Evolutionary conservation across 2,797 vertebrate species (phyloP), one percentile per base, ranked within the genome.

Genomic region (Danionella dracula): DNA sequence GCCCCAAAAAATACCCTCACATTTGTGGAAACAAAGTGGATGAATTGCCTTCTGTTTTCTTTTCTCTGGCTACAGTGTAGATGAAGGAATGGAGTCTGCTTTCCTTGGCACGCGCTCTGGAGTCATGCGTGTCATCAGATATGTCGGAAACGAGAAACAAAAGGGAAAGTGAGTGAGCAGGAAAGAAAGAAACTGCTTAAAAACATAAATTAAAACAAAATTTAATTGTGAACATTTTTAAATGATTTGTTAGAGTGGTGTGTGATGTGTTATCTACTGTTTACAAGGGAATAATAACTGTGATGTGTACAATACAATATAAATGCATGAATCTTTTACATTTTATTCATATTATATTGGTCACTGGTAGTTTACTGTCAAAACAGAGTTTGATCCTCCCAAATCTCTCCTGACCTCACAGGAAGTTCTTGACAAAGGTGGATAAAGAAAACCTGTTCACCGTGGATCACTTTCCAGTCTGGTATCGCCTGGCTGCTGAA

Each of bases 81-180:
- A 93, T 49, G 72, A 77, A 0, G 92, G 88, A 0, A 19, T 94
- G 0, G 93, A 97, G 78, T 76, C 91, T 4, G 96, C 91, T 0
- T 99, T 99, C 76, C 87, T 99, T 48, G 96, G 95, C 0, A 99
- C 95, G 3, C 90, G 93, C 1, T 84, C 95, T 0, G 96, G 95
- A 1, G 88, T 99, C 35, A 90, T 93, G 80, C 90, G 96, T 73
- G 78, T 84, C 40, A 70, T 65, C 54, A 83, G 92, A 70, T 97
- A 95, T 0, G 85, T 92, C 37, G 92, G 93, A 54, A 82, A 85
- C 0, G 94, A 99, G 78, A 89, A 83, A 60, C 76, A 92, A 59
- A 90, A 93, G 0, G 89, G 93, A 66, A 94, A 82, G 96, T 96
- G 74, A 87, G 91, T 82, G 11, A 56, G 5, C 5, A 7, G 1